These are phyloP conservation scores for Spodoptera frugiperda DNA, from an alignment of 1,140 invertebrate species.

Conservation along the genomic window DNA sequence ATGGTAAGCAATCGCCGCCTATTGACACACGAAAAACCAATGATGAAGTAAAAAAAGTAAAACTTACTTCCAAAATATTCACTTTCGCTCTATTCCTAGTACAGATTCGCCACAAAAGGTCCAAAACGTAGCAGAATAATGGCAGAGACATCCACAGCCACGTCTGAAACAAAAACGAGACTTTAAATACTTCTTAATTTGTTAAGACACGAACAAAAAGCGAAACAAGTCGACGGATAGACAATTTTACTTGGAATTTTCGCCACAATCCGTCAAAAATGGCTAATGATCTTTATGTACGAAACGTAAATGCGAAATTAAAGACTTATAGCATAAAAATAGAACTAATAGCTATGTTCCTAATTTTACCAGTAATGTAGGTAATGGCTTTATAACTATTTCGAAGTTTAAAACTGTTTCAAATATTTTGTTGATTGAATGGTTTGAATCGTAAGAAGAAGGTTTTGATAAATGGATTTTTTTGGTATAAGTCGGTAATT, in stretches of 20 bases:
- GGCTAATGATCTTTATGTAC: background rate
- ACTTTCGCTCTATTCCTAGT: constrained; percentile 70
- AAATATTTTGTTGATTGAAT: no score
- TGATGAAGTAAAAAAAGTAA: background rate
- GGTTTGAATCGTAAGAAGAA: no score
- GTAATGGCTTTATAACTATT: no score
- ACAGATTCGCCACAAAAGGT: constrained; percentile 76
- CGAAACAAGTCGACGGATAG: background rate
- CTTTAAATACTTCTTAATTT: constrained; percentile 6
- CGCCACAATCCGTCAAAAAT: background rate
- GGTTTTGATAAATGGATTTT: no score
- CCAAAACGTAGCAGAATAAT: constrained; percentile 70
- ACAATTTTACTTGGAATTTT: background rate
- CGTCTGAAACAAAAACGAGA: constrained; percentile 65
- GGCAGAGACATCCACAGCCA: constrained; percentile 79
- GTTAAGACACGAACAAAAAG: background rate
- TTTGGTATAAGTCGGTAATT: no score
- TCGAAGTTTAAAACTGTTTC: no score
- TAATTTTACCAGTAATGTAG: no score
- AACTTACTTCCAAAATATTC: constrained; percentile 74
- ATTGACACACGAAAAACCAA: no score
- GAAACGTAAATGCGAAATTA: no score
- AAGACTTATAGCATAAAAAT: no score
- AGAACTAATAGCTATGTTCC: no score
- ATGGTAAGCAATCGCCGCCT: no score